Evolutionary conservation across 1,140 invertebrate genomes (phyloP).

Genomic region (Aphaenogaster rudis): DNA sequence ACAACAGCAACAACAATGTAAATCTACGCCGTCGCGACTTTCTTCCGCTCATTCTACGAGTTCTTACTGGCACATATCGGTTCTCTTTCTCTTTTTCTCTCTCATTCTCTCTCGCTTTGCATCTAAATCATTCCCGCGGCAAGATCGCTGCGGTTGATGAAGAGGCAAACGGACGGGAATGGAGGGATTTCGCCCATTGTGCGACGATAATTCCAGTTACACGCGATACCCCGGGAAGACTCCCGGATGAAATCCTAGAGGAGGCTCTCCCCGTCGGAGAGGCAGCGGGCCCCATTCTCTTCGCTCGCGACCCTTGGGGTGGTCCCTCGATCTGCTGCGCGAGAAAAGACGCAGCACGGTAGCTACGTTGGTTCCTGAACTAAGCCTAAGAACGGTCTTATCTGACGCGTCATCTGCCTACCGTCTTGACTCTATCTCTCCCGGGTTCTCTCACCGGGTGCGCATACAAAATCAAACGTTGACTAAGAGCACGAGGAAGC

Average conservation of each 20-base stretch:
- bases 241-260: slow-evolving; percentile 80
- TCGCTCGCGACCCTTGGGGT: slow-evolving; percentile 71
- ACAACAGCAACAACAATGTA: slow-evolving; percentile 71
- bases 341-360: slow-evolving; percentile 72
- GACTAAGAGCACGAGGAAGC: slow-evolving; percentile 12
- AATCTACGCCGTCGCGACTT: slow-evolving; percentile 42
- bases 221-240: slow-evolving; percentile 72
- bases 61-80: slow-evolving; percentile 45
- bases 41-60: slow-evolving; percentile 40
- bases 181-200: slow-evolving; percentile 77
- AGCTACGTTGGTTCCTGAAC: slow-evolving; percentile 72
- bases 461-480: slow-evolving; percentile 54
- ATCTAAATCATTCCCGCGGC: slow-evolving; percentile 63
- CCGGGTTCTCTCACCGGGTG: slow-evolving; percentile 17
- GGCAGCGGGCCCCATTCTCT: slow-evolving; percentile 64
- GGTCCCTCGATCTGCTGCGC: slow-evolving; percentile 68
- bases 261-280: slow-evolving; percentile 52
- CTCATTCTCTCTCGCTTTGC: slow-evolving; percentile 6
- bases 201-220: slow-evolving; percentile 81
- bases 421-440: slow-evolving; percentile 75
- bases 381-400: slow-evolving; percentile 80
- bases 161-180: slow-evolving; percentile 63
- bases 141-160: slow-evolving; percentile 75
- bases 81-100: slow-evolving; percentile 10
- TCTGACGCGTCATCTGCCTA: slow-evolving; percentile 80